These are phyloP conservation scores for Tor tambroides DNA, from an alignment of 2,113 vertebrate genomes.

Conservation along the genomic window DNA sequence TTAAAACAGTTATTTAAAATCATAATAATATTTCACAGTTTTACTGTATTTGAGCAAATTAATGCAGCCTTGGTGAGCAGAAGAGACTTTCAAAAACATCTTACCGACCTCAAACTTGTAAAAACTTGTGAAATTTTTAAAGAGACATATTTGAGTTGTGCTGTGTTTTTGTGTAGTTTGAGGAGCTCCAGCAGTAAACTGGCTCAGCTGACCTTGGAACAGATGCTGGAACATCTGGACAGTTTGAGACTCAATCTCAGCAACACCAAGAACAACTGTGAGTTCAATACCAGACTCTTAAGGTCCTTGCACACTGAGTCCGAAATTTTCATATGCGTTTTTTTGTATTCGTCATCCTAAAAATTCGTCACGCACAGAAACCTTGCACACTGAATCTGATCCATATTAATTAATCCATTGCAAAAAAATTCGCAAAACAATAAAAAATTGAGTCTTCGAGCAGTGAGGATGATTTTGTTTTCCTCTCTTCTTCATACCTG, in stretches of 20 bases:
- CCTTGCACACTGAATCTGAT: no score
- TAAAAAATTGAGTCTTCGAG: no score
- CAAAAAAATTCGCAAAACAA: no score
- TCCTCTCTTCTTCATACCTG: no score
- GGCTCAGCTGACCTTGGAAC: conserved; percentile 93
- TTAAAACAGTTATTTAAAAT: neutral
- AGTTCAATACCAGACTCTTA: conserved; percentile 38
- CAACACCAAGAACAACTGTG: conserved; percentile 86
- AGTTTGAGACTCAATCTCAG: conserved; percentile 88
- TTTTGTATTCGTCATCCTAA: no score
- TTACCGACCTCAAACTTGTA: neutral
- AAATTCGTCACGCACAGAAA: no score
- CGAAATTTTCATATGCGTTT: no score
- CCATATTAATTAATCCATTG: no score
- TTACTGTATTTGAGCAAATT: neutral
- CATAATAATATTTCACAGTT: neutral
- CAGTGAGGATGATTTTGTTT: no score
- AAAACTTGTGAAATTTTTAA: neutral
- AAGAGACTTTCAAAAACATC: neutral
- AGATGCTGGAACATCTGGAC: conserved; percentile 95
- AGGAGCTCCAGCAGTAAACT: conserved; percentile 95
- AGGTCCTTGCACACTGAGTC: no score
- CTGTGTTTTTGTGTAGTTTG: conserved; percentile 72
- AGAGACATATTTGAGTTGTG: neutral
- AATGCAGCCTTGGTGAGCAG: neutral